Conservation (phyloP, 2,113 vertebrate genomes). For the Echinops telfairi region DNA sequence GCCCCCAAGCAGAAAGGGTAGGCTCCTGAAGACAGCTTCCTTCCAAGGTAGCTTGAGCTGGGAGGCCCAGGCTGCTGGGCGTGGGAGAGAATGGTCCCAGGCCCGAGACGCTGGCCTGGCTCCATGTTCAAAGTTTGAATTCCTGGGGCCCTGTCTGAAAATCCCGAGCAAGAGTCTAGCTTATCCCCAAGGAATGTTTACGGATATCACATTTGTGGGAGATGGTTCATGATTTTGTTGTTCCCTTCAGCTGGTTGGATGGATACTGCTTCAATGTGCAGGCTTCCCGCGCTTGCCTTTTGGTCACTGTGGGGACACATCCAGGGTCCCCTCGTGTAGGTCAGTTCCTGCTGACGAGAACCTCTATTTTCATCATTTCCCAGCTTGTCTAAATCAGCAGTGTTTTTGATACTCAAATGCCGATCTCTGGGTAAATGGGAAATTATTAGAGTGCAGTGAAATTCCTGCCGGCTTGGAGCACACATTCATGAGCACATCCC, state of each 20-base stretch:
- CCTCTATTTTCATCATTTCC: conserved; percentile 70
- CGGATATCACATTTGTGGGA: conserved; percentile 51
- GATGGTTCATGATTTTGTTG: conserved; percentile 38
- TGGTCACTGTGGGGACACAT: background rate
- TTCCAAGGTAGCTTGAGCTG: background rate
- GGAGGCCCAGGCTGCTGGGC: background rate
- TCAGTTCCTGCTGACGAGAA: conserved; percentile 66
- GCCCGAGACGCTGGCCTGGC: conserved; percentile 16
- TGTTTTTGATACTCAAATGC: conserved; percentile 65
- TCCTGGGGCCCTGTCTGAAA: conserved; percentile 13
- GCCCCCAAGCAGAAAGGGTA: background rate
- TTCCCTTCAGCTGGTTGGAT: conserved; percentile 39
- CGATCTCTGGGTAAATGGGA: conserved; percentile 66
- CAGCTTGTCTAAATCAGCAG: conserved; percentile 78
- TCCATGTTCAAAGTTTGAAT: conserved; percentile 50
- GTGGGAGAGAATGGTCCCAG: background rate
- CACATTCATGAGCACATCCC: background rate
- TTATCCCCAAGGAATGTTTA: conserved; percentile 67
- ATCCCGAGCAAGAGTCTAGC: conserved; percentile 72
- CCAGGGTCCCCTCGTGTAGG: conserved; percentile 61
- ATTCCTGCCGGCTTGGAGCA: conserved; percentile 72
- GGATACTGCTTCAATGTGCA: conserved; percentile 51
- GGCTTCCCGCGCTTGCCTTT: conserved; percentile 59
- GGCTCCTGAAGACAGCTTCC: background rate
- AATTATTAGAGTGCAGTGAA: conserved; percentile 39